phyloP scores from a whole-genome alignment of 1,140 invertebrate species.

The Uloborus diversus region DNA sequence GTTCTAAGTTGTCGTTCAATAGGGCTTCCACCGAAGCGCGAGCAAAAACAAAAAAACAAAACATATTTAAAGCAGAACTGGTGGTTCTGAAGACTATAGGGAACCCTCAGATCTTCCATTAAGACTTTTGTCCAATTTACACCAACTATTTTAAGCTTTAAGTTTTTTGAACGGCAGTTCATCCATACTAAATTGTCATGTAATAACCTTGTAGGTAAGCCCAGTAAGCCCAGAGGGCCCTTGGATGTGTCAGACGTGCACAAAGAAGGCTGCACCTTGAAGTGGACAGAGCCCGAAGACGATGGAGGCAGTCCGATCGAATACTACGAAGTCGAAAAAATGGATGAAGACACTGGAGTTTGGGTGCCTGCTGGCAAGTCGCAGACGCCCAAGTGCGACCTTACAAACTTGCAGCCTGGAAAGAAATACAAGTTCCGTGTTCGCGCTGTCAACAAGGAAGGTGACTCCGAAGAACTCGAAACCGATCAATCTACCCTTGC shows the following conservation, averaged over 20 bases:
- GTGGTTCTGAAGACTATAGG: no score
- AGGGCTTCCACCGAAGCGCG: no score
- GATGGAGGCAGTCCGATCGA: slow-evolving; percentile 90
- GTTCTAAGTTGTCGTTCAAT: no score
- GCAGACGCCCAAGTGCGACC: slow-evolving; percentile 80
- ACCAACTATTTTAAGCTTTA: no score
- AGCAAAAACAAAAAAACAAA: no score
- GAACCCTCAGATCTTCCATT: no score
- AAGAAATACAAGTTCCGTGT: slow-evolving; percentile 99
- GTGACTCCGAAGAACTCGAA: slow-evolving; percentile 94
- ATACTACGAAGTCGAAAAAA: slow-evolving; percentile 97
- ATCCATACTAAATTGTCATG: no score
- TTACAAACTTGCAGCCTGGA: slow-evolving; percentile 87
- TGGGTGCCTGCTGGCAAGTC: slow-evolving; percentile 90
- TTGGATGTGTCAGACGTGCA: slow-evolving; percentile 90
- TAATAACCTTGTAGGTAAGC: slow-evolving; percentile 71
- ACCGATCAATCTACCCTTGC: slow-evolving; percentile 85
- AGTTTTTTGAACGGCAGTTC: no score
- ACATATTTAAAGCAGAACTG: no score
- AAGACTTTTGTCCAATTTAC: no score
- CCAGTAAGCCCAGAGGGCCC: slow-evolving; percentile 89
- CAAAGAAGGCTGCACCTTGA: slow-evolving; percentile 90
- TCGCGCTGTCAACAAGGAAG: slow-evolving; percentile 97
- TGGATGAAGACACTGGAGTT: slow-evolving; percentile 88
- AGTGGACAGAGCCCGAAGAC: slow-evolving; percentile 94